Percentiles rank a stretch among this genome's conserved stretches.
These are phyloP conservation scores for Flexamia atlantica DNA, from an alignment of 2,888 invertebrate genomes.

Conservation along the genomic window DNA sequence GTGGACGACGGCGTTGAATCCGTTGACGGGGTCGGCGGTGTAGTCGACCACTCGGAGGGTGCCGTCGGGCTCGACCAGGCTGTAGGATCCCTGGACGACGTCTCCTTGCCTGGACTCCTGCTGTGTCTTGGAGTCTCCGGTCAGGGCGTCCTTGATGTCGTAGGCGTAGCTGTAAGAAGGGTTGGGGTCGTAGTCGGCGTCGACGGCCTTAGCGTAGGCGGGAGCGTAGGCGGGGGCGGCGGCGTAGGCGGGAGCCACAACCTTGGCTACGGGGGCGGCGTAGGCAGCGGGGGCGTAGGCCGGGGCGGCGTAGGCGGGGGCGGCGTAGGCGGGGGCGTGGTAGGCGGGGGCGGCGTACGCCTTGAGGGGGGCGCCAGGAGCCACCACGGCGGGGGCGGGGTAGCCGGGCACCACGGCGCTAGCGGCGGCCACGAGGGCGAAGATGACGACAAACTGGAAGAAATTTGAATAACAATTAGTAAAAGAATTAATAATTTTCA, in stretches of 20 bases:
- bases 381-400: constrained; percentile 66
- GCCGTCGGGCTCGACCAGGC: constrained; percentile 67
- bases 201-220: constrained; percentile 70
- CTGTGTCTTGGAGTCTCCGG: constrained; percentile 70
- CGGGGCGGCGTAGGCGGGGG: constrained; percentile 72
- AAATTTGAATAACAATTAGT: background rate
- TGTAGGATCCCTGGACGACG: constrained; percentile 77
- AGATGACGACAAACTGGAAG: constrained; percentile 63
- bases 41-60: constrained; percentile 69
- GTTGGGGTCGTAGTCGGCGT: constrained; percentile 70
- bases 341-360: constrained; percentile 60
- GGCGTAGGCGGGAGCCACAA: constrained; percentile 65
- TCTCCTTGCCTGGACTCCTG: constrained; percentile 69
- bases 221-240: constrained; percentile 67
- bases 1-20: constrained; percentile 71
- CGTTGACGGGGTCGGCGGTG: constrained; percentile 71
- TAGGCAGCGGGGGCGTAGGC: constrained; percentile 71
- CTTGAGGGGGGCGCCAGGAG: constrained; percentile 69
- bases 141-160: constrained; percentile 70
- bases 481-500: background rate
- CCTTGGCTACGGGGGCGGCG: constrained; percentile 72
- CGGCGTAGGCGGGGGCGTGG: constrained; percentile 71
- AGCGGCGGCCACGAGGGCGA: constrained; percentile 71
- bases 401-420: constrained; percentile 70
- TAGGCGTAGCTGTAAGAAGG: constrained; percentile 70